These are phyloP conservation scores for Aeoliscus strigatus DNA, from an alignment of 2,797 vertebrate genomes.

Conservation along the genomic window DNA sequence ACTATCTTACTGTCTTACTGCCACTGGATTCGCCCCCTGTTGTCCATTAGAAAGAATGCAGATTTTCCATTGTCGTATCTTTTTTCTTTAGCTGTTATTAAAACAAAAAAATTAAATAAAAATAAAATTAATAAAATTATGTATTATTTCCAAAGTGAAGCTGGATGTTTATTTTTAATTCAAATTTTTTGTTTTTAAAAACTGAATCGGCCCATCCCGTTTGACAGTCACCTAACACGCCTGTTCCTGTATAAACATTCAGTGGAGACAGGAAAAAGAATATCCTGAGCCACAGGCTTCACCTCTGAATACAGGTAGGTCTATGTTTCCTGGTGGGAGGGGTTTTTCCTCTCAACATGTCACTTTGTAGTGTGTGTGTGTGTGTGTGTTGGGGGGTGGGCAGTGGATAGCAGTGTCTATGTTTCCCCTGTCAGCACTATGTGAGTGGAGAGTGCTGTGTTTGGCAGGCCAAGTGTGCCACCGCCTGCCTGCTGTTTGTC, in stretches of 20 bases:
- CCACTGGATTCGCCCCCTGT: too few relatives aligned
- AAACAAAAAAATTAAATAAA: too few relatives aligned
- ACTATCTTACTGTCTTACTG: too few relatives aligned
- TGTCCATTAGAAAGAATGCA: too few relatives aligned
- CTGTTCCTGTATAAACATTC: conserved; percentile 15
- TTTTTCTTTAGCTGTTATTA: too few relatives aligned
- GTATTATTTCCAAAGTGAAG: neutral
- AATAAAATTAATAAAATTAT: too few relatives aligned
- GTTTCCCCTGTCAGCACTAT: conserved; percentile 65
- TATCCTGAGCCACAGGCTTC: conserved; percentile 1
- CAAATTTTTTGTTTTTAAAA: neutral
- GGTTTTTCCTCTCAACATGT: conserved; percentile 33
- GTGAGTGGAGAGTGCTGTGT: conserved; percentile 55
- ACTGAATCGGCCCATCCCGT: neutral
- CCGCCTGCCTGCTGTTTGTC: conserved; percentile 69
- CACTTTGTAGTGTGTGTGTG: too few relatives aligned
- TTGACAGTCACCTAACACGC: conserved; percentile 2
- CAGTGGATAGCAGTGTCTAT: conserved; percentile 53
- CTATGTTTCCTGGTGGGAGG: conserved; percentile 35
- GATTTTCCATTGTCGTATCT: too few relatives aligned
- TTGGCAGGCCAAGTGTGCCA: conserved; percentile 65
- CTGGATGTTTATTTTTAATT: neutral
- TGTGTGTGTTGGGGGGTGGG: too few relatives aligned
- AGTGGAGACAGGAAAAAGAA: conserved; percentile 8
- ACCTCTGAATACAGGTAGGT: conserved; percentile 31